phyloP scores from a whole-genome alignment of 2,113 vertebrate genomes.

The Tetrax tetrax region DNA sequence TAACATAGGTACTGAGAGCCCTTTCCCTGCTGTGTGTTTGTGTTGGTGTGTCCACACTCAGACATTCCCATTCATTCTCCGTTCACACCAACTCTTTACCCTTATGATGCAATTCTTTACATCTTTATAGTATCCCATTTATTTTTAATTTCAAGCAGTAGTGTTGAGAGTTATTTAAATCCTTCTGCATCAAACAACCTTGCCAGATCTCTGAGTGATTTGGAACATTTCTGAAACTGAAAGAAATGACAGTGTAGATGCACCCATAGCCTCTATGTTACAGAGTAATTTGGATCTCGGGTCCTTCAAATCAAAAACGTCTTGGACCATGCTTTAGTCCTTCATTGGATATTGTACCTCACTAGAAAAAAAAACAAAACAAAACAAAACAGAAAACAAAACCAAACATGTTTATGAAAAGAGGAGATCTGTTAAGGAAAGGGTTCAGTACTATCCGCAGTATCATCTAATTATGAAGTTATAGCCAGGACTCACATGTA shows the following conservation, averaged over 20 bases:
- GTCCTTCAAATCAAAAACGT: background rate
- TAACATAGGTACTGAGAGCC: background rate
- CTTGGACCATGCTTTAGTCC: background rate
- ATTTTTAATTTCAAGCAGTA: background rate
- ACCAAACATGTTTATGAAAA: background rate
- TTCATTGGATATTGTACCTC: background rate
- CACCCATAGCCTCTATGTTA: background rate
- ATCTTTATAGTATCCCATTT: background rate
- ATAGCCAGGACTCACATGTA: background rate
- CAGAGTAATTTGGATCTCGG: background rate
- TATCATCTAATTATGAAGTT: background rate
- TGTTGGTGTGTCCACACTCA: background rate
- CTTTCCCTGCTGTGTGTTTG: background rate
- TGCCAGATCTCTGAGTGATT: background rate
- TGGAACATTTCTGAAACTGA: background rate
- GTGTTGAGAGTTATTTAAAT: background rate
- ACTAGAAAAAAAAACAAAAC: no score
- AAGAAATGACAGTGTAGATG: background rate
- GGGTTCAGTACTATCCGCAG: background rate
- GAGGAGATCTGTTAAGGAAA: background rate
- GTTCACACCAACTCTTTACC: background rate
- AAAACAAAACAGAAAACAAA: no score
- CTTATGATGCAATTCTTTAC: background rate
- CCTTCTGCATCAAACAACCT: background rate
- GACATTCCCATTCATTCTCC: background rate